Conservation (phyloP, 2,888 invertebrate species). For the Amaurobius ferox region DNA sequence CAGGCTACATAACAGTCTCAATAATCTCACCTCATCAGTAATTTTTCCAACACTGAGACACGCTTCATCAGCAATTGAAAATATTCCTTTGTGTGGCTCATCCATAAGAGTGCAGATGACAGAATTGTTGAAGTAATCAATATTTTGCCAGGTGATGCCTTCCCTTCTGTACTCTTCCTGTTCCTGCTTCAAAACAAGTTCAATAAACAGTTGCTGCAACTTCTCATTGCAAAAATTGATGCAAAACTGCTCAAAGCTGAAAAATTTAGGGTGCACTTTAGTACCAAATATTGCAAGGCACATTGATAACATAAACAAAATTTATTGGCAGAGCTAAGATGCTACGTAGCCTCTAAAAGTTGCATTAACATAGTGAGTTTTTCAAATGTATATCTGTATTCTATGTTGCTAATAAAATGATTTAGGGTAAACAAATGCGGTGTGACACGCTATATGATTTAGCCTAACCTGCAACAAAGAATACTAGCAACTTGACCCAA, state of each 20-base stretch:
- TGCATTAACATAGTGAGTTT: no score
- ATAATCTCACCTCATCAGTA: slow-evolving; percentile 80
- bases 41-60: slow-evolving; percentile 96
- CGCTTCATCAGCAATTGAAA: slow-evolving; percentile 97
- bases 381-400: no score
- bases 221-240: slow-evolving; percentile 99
- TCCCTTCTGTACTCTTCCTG: slow-evolving; percentile 97
- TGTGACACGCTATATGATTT: no score
- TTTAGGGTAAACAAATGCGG: no score
- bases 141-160: slow-evolving; percentile 95
- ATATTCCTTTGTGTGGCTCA: slow-evolving; percentile 91
- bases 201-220: slow-evolving; percentile 97
- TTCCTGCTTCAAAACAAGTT: slow-evolving; percentile 97
- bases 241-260: slow-evolving; percentile 94
- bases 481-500: no score
- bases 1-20: neutral
- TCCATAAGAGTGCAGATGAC: slow-evolving; percentile 97
- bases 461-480: no score
- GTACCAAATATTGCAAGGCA: no score
- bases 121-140: slow-evolving; percentile 98
- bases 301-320: no score
- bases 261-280: no score
- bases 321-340: no score
- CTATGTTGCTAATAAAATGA: no score
- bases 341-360: no score